Conservation (phyloP, 2,797 vertebrate genomes). For the Pseudopleuronectes americanus region DNA sequence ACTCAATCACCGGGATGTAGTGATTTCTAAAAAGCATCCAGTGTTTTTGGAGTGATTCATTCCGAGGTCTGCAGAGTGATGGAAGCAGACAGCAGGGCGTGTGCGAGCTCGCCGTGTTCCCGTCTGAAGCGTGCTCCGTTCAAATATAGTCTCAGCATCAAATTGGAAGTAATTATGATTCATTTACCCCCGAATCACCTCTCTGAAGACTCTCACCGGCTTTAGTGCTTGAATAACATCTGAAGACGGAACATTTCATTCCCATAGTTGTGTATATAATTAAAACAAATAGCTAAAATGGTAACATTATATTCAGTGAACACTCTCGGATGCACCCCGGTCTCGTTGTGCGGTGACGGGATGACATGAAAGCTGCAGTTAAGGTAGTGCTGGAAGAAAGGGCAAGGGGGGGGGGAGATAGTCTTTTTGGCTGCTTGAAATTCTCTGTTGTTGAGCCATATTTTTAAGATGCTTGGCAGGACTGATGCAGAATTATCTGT, state of each 20-base stretch:
- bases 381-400: constrained; percentile 22
- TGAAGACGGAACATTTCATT: constrained; percentile 42
- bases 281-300: constrained; percentile 42
- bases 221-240: constrained; percentile 60
- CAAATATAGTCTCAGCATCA: constrained; percentile 63
- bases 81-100: constrained; percentile 32
- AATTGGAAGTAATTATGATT: constrained; percentile 73
- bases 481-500: constrained; percentile 23
- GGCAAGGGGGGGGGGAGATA: neutral
- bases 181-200: constrained; percentile 68
- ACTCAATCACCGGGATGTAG: neutral
- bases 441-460: constrained; percentile 46
- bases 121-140: constrained; percentile 60
- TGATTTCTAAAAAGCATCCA: constrained; percentile 12
- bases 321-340: neutral
- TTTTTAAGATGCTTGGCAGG: constrained; percentile 52
- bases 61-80: constrained; percentile 36
- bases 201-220: constrained; percentile 61
- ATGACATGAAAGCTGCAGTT: constrained; percentile 36
- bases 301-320: constrained; percentile 11
- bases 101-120: constrained; percentile 35
- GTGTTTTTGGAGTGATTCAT: constrained; percentile 30
- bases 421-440: constrained; percentile 28
- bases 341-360: constrained; percentile 5
- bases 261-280: constrained; percentile 57